Conservation (phyloP, 2,797 vertebrate species). For the Dipus sagitta region DNA sequence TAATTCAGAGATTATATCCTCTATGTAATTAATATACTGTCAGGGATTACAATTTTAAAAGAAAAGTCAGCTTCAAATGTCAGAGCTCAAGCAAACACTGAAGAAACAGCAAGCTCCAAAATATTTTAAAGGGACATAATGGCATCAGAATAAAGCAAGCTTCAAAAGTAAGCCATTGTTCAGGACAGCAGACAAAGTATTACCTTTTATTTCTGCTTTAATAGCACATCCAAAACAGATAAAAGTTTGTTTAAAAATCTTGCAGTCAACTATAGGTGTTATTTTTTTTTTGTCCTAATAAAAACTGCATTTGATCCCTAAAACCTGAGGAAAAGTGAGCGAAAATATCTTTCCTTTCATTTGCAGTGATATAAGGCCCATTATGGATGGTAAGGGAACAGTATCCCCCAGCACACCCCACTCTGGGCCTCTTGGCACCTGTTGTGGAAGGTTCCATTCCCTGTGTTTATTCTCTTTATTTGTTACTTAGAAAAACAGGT, state of each 20-base stretch:
- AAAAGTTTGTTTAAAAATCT: slow-evolving; percentile 82
- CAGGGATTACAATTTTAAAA: slow-evolving; percentile 74
- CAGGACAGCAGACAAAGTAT: slow-evolving; percentile 58
- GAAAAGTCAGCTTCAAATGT: slow-evolving; percentile 73
- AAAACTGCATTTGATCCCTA: slow-evolving; percentile 79
- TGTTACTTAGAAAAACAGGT: slow-evolving; percentile 79
- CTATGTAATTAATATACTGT: slow-evolving; percentile 73
- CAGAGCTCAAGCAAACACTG: slow-evolving; percentile 71
- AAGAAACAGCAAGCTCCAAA: slow-evolving; percentile 79
- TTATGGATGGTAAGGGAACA: slow-evolving; percentile 63
- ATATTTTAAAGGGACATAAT: slow-evolving; percentile 56
- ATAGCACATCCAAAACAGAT: slow-evolving; percentile 77
- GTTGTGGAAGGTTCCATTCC: slow-evolving; percentile 59
- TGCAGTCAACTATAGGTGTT: slow-evolving; percentile 75
- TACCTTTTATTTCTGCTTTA: slow-evolving; percentile 79
- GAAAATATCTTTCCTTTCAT: slow-evolving; percentile 78
- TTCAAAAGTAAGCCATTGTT: slow-evolving; percentile 68
- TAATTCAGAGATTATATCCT: slow-evolving; percentile 73
- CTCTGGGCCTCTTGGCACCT: slow-evolving; percentile 61
- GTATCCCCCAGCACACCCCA: slow-evolving; percentile 34
- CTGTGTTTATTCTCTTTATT: slow-evolving; percentile 69
- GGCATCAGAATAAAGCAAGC: slow-evolving; percentile 66
- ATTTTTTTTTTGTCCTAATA: slow-evolving; percentile 78
- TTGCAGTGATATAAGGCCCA: slow-evolving; percentile 40
- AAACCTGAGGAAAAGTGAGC: slow-evolving; percentile 74